Evolutionary conservation across 92 coral and sea anemone species (phyloP).

Genomic region (Metridium senile): DNA sequence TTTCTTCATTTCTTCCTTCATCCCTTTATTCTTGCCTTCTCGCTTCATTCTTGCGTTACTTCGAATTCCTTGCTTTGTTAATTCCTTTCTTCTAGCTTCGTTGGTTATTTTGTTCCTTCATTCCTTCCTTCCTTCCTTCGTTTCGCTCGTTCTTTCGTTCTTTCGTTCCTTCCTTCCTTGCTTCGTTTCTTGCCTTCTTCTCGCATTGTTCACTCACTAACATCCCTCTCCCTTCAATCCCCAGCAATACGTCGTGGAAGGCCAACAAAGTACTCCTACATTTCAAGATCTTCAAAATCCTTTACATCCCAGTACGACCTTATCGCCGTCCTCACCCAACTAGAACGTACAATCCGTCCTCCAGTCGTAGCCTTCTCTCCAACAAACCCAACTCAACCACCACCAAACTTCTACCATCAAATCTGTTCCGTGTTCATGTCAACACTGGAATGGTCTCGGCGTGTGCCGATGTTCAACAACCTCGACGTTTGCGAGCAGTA

Average conservation of each 20-base stretch:
- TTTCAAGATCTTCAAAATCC: conserved; percentile 63
- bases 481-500: conserved; percentile 74
- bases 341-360: conserved; percentile 48
- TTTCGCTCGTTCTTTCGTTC: too few species aligned
- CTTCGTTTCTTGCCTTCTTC: too few species aligned
- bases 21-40: too few species aligned
- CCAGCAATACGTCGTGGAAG: conserved; percentile 64
- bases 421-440: conserved; percentile 52
- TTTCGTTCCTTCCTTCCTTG: too few species aligned
- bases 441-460: conserved; percentile 66
- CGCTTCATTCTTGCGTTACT: too few species aligned
- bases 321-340: conserved; percentile 60
- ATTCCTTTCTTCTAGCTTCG: too few species aligned
- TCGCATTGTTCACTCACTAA: too few species aligned
- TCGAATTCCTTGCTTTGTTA: too few species aligned
- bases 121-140: too few species aligned
- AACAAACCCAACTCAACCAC: conserved; percentile 25
- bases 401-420: conserved; percentile 41
- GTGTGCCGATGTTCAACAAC: conserved; percentile 66
- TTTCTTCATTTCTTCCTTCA: too few species aligned
- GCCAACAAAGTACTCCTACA: conserved; percentile 65
- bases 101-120: too few species aligned
- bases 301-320: conserved; percentile 65
- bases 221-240: not conserved
- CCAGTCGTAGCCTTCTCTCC: conserved; percentile 41